phyloP scores from a whole-genome alignment of 2,888 invertebrate genomes.

The Nomada fabriciana region DNA sequence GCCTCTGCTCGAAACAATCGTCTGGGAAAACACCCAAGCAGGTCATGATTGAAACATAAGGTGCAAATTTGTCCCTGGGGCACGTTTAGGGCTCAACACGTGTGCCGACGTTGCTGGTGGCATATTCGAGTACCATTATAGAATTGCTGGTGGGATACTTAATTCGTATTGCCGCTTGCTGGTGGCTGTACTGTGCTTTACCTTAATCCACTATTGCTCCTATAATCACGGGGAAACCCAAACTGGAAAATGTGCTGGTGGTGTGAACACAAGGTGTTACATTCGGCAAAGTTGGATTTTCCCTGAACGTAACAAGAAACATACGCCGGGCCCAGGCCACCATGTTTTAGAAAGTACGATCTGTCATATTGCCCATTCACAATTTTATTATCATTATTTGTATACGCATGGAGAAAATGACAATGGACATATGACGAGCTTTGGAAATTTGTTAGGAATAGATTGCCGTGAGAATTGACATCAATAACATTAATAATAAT shows the following conservation, averaged over 20 bases:
- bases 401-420: too few species aligned
- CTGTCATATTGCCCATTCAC: too few species aligned
- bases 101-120: constrained; percentile 70
- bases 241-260: constrained; percentile 27
- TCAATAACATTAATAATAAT: too few species aligned
- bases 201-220: constrained; percentile 48
- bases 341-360: too few species aligned
- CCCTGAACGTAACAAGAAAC: neutral
- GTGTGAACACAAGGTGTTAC: neutral
- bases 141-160: constrained; percentile 62
- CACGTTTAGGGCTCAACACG: constrained; percentile 58
- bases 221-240: constrained; percentile 49
- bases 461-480: too few species aligned
- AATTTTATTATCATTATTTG: too few species aligned
- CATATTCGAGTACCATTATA: constrained; percentile 62
- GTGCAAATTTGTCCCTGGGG: constrained; percentile 41
- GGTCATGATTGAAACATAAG: constrained; percentile 52
- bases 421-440: too few species aligned
- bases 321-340: too few species aligned
- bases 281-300: neutral
- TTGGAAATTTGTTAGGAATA: too few species aligned
- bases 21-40: constrained; percentile 45
- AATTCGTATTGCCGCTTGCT: constrained; percentile 50
- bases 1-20: constrained; percentile 38
- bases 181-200: constrained; percentile 68